Base-by-base conservation (phyloP, 2,797 vertebrate genomes). In the Fistularia tabacaria region DNA sequence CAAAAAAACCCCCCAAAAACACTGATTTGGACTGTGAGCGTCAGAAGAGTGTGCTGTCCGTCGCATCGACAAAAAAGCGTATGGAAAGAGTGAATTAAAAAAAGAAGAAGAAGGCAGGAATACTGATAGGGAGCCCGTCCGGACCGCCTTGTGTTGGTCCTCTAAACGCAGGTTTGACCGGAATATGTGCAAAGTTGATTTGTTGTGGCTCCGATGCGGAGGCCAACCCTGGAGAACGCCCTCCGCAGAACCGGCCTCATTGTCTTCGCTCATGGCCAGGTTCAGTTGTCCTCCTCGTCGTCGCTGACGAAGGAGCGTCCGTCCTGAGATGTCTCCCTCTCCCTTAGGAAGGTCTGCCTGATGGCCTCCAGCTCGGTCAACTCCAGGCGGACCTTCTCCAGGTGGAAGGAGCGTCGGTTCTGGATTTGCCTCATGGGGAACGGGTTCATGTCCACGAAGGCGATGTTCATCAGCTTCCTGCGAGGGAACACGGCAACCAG, bases 381-480 rank as follows among this genome's bases (percentile, higher is more conserved):
- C 77, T 99, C 97, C 11, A 96, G 90, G 0, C 95, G 93, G n/a
- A 99, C 96, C 59, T 96, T 98, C 87, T 99, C 97, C 88, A 98
- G 73, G 84, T 99, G 96, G 80, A 92, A 95, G 7, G 93, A 74
- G 9, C 95, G 92, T 5, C 96, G 90, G 87, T 95, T 98, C 65
- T 95, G 92, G 79, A 99, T 99, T 83, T 95, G 95, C 36, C 94
- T 91, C 84, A 98, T 85, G 0, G 96, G 97, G 67, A 99, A 99
- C 0, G 97, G 97, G 80, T 99, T 99, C 91, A 99, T 95, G 82
- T 95, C 97, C 71, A 89, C 92, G 54, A 98, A 99, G 36, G 97
- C 94, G 43, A 99, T 93, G 59, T 80, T 88, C 88, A 92, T 95
- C 63, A 99, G 88, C 62, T 95, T 98, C 87, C 96, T 99, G 82